These are phyloP conservation scores for Oenanthe melanoleuca DNA, from an alignment of 2,113 vertebrate species.

Conservation along the genomic window DNA sequence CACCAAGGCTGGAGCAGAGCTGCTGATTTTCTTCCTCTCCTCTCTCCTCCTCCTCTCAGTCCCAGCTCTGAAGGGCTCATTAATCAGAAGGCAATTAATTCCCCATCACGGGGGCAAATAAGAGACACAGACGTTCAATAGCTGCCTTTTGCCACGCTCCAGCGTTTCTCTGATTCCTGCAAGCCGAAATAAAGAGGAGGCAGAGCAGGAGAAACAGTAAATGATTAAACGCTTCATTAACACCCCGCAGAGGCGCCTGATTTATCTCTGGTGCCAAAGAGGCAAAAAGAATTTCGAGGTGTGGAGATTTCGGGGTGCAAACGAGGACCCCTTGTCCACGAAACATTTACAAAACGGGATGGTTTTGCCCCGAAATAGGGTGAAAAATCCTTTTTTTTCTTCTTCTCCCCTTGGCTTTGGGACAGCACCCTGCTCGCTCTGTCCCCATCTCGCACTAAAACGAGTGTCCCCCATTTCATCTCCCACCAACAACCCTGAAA, in stretches of 20 bases:
- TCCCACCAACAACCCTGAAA: not conserved
- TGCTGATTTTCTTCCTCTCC: not conserved
- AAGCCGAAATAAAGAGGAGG: constrained; percentile 30
- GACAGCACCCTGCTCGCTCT: fast-evolving
- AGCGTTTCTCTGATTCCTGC: constrained; percentile 43
- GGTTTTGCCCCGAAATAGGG: not conserved
- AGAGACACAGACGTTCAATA: constrained; percentile 36
- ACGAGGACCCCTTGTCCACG: not conserved
- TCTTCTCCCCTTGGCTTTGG: not conserved
- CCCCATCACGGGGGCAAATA: constrained; percentile 67
- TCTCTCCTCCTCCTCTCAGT: not conserved
- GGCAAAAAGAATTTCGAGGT: not conserved
- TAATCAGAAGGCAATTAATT: constrained; percentile 74
- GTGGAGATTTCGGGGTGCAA: fast-evolving
- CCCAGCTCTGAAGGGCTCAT: constrained; percentile 59
- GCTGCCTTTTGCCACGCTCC: not conserved
- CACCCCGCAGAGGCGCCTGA: not conserved
- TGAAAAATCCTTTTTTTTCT: not conserved
- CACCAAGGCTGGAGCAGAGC: not conserved
- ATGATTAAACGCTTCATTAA: constrained; percentile 68
- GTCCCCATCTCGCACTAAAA: not conserved
- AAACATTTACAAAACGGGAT: not conserved
- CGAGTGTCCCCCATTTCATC: not conserved
- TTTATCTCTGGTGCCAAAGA: not conserved
- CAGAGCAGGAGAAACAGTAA: constrained; percentile 40